Conservation (phyloP, 2,797 vertebrate species). For the Channallabes apus region DNA sequence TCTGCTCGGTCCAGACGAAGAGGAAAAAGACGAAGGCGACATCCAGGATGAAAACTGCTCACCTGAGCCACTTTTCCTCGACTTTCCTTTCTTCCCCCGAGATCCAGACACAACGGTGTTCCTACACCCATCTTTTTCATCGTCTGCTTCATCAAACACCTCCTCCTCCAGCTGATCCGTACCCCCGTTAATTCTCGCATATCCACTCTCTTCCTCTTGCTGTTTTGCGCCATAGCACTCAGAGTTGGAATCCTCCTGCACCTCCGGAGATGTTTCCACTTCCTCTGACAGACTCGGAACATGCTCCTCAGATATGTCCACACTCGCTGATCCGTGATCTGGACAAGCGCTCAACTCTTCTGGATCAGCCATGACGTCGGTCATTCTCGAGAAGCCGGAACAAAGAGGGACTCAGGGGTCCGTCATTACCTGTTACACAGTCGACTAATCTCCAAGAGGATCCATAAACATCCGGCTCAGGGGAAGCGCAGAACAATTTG, state of each 20-base stretch:
- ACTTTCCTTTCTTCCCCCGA: conserved; percentile 68
- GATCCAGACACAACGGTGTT: conserved; percentile 64
- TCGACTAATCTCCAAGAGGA: conserved; percentile 1
- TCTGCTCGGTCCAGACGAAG: conserved; percentile 68
- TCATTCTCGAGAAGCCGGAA: conserved; percentile 50
- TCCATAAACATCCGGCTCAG: conserved; percentile 11
- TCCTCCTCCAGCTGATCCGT: conserved; percentile 61
- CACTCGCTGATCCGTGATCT: conserved; percentile 28
- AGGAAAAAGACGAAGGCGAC: conserved; percentile 55
- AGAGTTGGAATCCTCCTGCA: conserved; percentile 54
- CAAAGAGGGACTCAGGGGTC: conserved; percentile 52
- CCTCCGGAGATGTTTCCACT: conserved; percentile 48
- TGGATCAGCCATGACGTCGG: conserved; percentile 60
- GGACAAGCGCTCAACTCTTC: conserved; percentile 8
- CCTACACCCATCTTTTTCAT: conserved; percentile 32
- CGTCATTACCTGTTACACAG: conserved; percentile 27
- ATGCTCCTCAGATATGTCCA: conserved; percentile 51
- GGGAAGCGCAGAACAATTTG: not conserved
- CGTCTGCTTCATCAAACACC: conserved; percentile 29
- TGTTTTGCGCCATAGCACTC: conserved; percentile 55
- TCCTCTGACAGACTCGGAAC: conserved; percentile 47
- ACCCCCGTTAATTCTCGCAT: conserved; percentile 46
- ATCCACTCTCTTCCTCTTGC: conserved; percentile 54
- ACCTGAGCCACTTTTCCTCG: conserved; percentile 59
- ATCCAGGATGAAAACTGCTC: conserved; percentile 43